Evolutionary conservation across 1,140 invertebrate species (phyloP), one percentile per base, ranked within the genome.

Genomic region (Pachyrhynchus sulphureomaculatus): DNA sequence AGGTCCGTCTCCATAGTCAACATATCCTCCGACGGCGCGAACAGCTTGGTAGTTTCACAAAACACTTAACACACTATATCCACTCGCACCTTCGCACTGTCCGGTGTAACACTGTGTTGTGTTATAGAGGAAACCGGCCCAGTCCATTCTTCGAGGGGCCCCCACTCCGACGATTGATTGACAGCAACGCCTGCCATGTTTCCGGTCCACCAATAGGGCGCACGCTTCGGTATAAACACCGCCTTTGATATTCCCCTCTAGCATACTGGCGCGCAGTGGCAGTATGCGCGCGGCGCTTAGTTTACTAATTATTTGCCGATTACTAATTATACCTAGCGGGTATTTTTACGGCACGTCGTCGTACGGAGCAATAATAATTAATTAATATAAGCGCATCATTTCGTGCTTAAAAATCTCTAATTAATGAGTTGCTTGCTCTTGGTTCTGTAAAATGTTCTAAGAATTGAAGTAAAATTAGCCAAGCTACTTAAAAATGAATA

Each of bases 1-100:
- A 92, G 82, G 78, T 92, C 90, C 77, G 88, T 82, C 83, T 92
- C 90, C 89, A 92, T 91, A 79, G 89, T 92, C 77, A 91, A 81
- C 89, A 92, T 91, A 68, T 87, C 88, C 69, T 72, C 70, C 70
- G 71, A 66, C 67, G 72, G 72, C 66, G 73, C 70, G 67, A 71
- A 77, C 74, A 74, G 73, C 65, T 76, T 76, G 71, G 13, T 65
- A 62, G 69, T 41, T 71, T 74, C 74, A 67, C 70, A 67, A 42
- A 49, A 63, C 61, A 54, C 64, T 56, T 64, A 55, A 57, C 64
- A 60, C 61, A 64, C 62, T 62, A 64, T 39, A 63, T 52, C 61
- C 64, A 66, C 58, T 63, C 54, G 17, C 41, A 70, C 65, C 65
- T 72, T 70, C 65, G 62, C 67, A 62, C 69, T 63, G 34, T 41